A percentile compares a stretch with the other conserved stretches of the same genome.
These are phyloP conservation scores for Aleiodes leptofemur DNA, from an alignment of 2,888 invertebrate species.

Conservation along the genomic window DNA sequence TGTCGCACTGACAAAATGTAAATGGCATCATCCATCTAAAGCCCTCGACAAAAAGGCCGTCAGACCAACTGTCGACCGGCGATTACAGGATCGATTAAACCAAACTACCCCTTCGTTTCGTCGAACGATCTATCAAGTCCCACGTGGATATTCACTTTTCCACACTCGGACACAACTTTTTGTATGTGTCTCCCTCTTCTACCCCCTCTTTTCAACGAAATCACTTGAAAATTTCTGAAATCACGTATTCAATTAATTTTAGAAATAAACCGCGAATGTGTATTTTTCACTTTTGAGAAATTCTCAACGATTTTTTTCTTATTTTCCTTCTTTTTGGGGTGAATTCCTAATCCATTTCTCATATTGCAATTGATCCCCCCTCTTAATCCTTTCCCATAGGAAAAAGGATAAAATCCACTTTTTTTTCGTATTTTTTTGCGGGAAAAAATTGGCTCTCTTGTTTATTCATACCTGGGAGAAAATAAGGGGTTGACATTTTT, in stretches of 20 bases:
- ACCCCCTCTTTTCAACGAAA: background rate
- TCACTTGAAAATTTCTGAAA: background rate
- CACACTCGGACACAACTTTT: constrained; percentile 32
- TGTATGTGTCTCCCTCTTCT: constrained; percentile 19
- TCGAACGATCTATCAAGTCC: constrained; percentile 74
- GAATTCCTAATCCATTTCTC: constrained; percentile 59
- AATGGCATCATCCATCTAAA: constrained; percentile 75
- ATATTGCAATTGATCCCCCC: constrained; percentile 48
- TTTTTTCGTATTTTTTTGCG: background rate
- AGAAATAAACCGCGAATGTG: no score
- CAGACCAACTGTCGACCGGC: constrained; percentile 74
- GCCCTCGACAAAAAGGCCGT: constrained; percentile 71
- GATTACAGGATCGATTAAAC: constrained; percentile 76
- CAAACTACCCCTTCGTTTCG: constrained; percentile 75
- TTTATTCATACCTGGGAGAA: constrained; percentile 55
- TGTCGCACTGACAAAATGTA: constrained; percentile 75
- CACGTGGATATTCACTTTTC: constrained; percentile 55
- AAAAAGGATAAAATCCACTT: constrained; percentile 19
- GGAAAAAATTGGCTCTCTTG: constrained; percentile 40
- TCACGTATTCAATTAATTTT: background rate
- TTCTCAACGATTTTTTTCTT: constrained; percentile 22
- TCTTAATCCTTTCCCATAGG: constrained; percentile 27
- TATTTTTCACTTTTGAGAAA: no score
- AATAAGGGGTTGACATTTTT: constrained; percentile 41
- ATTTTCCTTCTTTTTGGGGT: constrained; percentile 40